Percentiles rank a stretch among this genome's conserved stretches.
Conservation (phyloP, 2,888 invertebrate species). For the Cancer borealis region DNA sequence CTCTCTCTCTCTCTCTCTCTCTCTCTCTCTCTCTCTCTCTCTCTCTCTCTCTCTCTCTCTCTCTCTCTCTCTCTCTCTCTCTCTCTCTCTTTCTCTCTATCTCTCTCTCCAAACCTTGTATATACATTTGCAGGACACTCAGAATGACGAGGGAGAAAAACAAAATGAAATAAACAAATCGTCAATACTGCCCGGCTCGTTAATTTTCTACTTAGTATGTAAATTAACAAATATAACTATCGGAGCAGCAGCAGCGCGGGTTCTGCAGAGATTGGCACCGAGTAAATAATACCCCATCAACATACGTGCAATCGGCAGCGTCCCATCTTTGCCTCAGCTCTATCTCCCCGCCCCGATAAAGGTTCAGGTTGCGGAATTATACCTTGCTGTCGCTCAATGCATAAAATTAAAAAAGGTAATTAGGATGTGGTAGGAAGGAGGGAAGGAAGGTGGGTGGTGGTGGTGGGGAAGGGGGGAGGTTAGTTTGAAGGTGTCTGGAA, state of each 20-base stretch:
- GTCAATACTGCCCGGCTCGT: conserved; percentile 16
- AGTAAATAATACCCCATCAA: conserved; percentile 53
- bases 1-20: no score
- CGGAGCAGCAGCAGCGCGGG: conserved; percentile 41
- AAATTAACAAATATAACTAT: conserved; percentile 51
- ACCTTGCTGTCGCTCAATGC: conserved; percentile 41
- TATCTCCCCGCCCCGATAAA: neutral
- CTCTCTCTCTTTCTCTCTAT: neutral
- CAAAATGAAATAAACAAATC: neutral
- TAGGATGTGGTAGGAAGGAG: neutral
- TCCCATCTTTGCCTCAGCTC: neutral
- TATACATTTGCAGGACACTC: neutral
- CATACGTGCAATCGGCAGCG: neutral
- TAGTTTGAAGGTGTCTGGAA: neutral
- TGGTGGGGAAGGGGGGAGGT: neutral
- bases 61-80: neutral
- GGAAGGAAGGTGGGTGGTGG: neutral
- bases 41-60: neutral
- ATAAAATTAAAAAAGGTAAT: conserved; percentile 50
- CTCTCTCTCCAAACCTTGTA: no score
- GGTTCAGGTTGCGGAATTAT: conserved; percentile 21
- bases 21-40: neutral
- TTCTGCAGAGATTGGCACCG: conserved; percentile 46
- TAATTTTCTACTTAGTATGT: conserved; percentile 63
- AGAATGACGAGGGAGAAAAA: neutral